A percentile compares a stretch with the other conserved stretches of the same genome.
Evolutionary conservation across 1,140 invertebrate species (phyloP).

Genomic region (Caenorhabditis latens): DNA sequence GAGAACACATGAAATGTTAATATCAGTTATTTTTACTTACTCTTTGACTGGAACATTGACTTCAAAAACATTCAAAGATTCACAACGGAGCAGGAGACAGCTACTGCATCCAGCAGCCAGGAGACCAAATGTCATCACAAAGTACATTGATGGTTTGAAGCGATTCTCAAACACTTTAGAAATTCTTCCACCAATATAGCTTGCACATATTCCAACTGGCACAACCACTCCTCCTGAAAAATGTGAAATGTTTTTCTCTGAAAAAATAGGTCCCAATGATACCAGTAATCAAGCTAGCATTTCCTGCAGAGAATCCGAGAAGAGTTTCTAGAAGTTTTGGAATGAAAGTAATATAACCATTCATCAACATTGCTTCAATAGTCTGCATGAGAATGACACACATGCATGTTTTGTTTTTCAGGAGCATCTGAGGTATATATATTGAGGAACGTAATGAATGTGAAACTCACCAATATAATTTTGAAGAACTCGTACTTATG

Average conservation of each 20-base stretch:
- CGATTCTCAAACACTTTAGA: conserved; percentile 25
- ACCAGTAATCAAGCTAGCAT: conserved; percentile 56
- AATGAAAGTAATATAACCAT: conserved; percentile 64
- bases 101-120: conserved; percentile 36
- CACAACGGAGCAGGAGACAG: conserved; percentile 16
- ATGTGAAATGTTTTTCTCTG: not conserved
- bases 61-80: conserved; percentile 25
- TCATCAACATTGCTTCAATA: conserved; percentile 61
- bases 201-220: conserved; percentile 53
- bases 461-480: conserved; percentile 50
- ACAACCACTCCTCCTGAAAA: conserved; percentile 60
- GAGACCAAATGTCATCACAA: not conserved
- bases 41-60: conserved; percentile 8
- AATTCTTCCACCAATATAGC: conserved; percentile 57
- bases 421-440: conserved; percentile 40
- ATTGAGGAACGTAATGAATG: not conserved
- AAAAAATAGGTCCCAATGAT: not conserved
- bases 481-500: conserved; percentile 61
- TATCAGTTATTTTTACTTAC: not conserved
- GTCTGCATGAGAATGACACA: conserved; percentile 62
- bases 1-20: not conserved
- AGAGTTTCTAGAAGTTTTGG: conserved; percentile 63
- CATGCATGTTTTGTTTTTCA: conserved; percentile 62
- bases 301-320: conserved; percentile 48
- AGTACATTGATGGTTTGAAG: conserved; percentile 33